Conservation (phyloP, 2,888 invertebrate genomes). For the Lasioglossum villosulum region DNA sequence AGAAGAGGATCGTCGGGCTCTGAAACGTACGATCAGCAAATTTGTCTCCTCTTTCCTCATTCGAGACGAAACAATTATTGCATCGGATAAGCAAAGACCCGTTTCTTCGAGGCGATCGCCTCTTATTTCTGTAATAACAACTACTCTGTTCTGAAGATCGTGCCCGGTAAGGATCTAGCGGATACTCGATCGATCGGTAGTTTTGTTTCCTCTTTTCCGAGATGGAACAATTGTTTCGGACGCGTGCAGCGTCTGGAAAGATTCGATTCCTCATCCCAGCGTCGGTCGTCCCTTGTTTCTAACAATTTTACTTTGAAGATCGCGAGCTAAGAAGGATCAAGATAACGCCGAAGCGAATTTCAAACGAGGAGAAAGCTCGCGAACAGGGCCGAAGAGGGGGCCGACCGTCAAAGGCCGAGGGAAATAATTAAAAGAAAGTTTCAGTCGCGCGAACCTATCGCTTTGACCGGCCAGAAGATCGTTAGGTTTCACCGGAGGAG, state of each 20-base stretch:
- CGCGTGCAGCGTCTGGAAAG: neutral
- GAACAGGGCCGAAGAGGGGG: neutral
- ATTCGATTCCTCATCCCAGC: neutral
- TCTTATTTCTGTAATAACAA: neutral
- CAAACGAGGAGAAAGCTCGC: slow-evolving; percentile 24
- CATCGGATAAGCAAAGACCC: neutral
- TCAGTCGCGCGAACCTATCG: slow-evolving; percentile 27
- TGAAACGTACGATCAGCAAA: neutral
- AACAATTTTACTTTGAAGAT: neutral
- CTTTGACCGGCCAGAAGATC: slow-evolving; percentile 10
- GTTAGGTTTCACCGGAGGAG: neutral
- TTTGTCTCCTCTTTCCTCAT: neutral
- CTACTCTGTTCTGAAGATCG: neutral
- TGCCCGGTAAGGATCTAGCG: neutral
- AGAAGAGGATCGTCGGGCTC: neutral
- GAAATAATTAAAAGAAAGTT: slow-evolving; percentile 55
- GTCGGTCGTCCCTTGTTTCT: slow-evolving; percentile 6
- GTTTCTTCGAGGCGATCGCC: neutral
- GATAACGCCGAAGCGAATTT: slow-evolving; percentile 29
- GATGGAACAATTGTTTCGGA: neutral
- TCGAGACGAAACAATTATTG: neutral
- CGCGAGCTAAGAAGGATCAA: neutral
- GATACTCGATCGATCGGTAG: neutral
- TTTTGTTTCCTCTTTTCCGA: neutral
- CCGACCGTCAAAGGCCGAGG: slow-evolving; percentile 22